Conservation (phyloP, 2,888 invertebrate species). For the Erynnis tages region DNA sequence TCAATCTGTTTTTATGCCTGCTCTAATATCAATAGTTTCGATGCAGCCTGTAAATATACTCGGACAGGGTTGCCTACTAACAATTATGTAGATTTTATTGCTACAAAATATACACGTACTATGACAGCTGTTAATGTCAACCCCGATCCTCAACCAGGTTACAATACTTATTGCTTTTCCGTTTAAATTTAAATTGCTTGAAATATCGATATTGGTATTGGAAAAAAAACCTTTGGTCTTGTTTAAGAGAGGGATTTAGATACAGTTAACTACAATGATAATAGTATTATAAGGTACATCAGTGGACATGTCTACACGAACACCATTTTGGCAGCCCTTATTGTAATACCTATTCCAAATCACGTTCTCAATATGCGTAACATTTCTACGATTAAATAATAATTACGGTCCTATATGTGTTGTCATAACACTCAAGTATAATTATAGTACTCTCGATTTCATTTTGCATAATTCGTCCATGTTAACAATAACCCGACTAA, state of each 20-base stretch:
- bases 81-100: background rate
- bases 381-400: slow-evolving; percentile 34
- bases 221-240: too few species aligned
- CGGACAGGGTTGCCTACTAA: slow-evolving; percentile 32
- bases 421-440: slow-evolving; percentile 44
- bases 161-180: too few species aligned
- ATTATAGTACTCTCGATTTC: slow-evolving; percentile 47
- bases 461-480: slow-evolving; percentile 33
- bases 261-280: too few species aligned
- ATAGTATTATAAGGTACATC: too few species aligned
- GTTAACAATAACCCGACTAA: slow-evolving; percentile 26
- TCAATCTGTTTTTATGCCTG: slow-evolving; percentile 58
- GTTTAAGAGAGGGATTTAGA: too few species aligned
- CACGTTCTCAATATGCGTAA: slow-evolving; percentile 38
- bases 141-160: too few species aligned
- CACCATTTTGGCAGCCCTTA: background rate
- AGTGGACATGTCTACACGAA: too few species aligned
- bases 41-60: slow-evolving; percentile 30
- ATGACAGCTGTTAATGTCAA: too few species aligned
- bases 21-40: slow-evolving; percentile 44
- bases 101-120: too few species aligned
- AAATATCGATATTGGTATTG: too few species aligned
- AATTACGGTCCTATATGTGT: slow-evolving; percentile 39
- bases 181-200: too few species aligned
- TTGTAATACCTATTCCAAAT: slow-evolving; percentile 33